Evolutionary conservation across 2,888 invertebrate genomes (phyloP).

Genomic region (Leptopilina myrica): DNA sequence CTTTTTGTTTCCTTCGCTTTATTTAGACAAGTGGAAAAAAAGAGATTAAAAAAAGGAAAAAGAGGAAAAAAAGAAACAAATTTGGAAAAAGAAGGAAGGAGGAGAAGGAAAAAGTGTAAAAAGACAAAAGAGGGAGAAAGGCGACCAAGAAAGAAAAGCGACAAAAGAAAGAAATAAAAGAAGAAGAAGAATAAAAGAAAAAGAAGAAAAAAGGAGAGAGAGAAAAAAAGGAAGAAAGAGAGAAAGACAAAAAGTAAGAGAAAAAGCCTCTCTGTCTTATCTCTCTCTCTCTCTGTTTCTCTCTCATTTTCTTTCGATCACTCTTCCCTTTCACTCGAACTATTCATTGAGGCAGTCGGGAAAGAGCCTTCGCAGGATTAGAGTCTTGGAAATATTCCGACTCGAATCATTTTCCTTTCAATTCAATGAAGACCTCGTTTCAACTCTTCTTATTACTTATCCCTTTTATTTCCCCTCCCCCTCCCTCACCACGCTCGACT

Average conservation of each 20-base stretch:
- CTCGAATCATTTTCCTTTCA: conserved; percentile 72
- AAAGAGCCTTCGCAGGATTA: conserved; percentile 64
- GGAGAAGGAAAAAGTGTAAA: too few relatives aligned
- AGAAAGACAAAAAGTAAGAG: too few relatives aligned
- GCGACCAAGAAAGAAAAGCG: too few relatives aligned
- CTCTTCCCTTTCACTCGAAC: not conserved
- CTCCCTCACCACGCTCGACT: conserved; percentile 3
- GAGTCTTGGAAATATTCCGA: conserved; percentile 67
- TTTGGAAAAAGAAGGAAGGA: too few relatives aligned
- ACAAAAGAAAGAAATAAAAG: too few relatives aligned
- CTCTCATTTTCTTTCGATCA: conserved; percentile 51
- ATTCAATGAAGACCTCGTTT: conserved; percentile 66
- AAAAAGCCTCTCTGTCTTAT: conserved; percentile 15
- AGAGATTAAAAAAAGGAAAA: too few relatives aligned
- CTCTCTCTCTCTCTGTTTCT: conserved; percentile 35
- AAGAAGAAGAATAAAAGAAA: too few relatives aligned
- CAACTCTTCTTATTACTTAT: conserved; percentile 66
- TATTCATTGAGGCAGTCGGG: conserved; percentile 61
- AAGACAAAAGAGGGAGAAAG: too few relatives aligned
- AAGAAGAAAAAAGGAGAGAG: too few relatives aligned
- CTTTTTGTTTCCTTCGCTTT: not conserved
- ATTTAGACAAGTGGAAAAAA: too few relatives aligned
- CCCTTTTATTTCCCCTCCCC: conserved; percentile 51
- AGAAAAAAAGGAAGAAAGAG: too few relatives aligned
- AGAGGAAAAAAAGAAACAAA: too few relatives aligned